Evolutionary conservation across 2,797 vertebrate genomes (phyloP), one percentile per base, ranked within the genome.

Genomic region (Chiloscyllium punctatum): DNA sequence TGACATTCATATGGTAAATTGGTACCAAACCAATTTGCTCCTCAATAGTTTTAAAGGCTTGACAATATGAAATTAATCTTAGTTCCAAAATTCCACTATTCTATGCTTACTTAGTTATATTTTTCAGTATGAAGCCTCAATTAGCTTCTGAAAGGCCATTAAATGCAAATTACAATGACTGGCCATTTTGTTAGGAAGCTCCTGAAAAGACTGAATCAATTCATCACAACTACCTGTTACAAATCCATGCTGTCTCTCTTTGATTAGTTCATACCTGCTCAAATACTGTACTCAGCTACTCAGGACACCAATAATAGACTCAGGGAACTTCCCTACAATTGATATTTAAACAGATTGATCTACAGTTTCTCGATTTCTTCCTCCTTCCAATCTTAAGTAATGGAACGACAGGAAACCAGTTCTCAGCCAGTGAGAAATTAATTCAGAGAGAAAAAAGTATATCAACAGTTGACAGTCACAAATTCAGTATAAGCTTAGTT

Each of bases 201-300:
- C 72, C 25, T 74, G 9, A 77, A 21, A 21, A 84, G 42, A 84
- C 21, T 42, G 37, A 84, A 84, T 5, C 8, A 23, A 84, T 37
- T 82, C 3, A 77, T 37, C 0, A 82, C 15, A 53, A 13, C 48
- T 30, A 87, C 4, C 53, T 9, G 11, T 90, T 25, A 57, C 53
- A 62, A 62, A 33, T 62, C 87, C 53, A 57, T 62, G 25, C 15
- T 15, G 30, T 16, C 27, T 88, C 9, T 30, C 53, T 62, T 90
- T 57, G 87, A 90, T 90, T 27, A 57, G 87, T 53, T 91, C 33
- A 91, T 91, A 91, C 57, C 23, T 48, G 82, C 42, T 91, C 88
- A 91, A 91, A 91, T 91, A 53, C 42, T 48, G 42, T 48, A 48
- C 16, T 91, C 84, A 91, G 23, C n/a, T 91, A 62, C 53, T n/a